Conservation (phyloP, 2,797 vertebrate genomes). For the Epinephelus awoara region DNA sequence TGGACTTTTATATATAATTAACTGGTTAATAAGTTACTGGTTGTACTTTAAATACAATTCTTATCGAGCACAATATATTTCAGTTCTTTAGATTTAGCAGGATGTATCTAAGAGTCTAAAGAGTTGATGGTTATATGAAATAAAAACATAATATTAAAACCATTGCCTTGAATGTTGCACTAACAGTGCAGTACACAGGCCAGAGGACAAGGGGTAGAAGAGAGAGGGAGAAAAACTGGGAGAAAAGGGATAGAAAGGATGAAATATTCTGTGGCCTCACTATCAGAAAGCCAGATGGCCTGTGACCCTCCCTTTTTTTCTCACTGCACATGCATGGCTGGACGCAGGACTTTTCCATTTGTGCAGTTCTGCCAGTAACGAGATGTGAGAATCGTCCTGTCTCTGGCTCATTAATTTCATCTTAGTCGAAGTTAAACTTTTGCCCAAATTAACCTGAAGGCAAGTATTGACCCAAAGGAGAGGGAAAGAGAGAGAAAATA, state of each 20-base stretch:
- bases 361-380: conserved; percentile 22
- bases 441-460: conserved; percentile 27
- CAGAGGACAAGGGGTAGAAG: background rate
- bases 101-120: background rate
- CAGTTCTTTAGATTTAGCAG: background rate
- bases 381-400: conserved; percentile 12
- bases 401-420: conserved; percentile 34
- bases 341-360: conserved; percentile 31
- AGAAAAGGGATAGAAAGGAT: background rate
- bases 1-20: background rate
- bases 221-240: background rate
- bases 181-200: background rate
- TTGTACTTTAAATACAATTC: background rate
- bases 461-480: conserved; percentile 40
- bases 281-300: conserved; percentile 41
- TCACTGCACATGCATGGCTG: conserved; percentile 3
- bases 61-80: background rate
- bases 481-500: conserved; percentile 11
- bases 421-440: background rate
- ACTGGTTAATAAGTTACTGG: background rate
- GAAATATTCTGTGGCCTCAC: conserved; percentile 19
- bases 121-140: background rate
- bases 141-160: conserved; percentile 5
- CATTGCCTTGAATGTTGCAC: background rate
- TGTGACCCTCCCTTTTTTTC: conserved; percentile 11